phyloP scores from a whole-genome alignment of 2,113 vertebrate species.

The Nothocercus julius region DNA sequence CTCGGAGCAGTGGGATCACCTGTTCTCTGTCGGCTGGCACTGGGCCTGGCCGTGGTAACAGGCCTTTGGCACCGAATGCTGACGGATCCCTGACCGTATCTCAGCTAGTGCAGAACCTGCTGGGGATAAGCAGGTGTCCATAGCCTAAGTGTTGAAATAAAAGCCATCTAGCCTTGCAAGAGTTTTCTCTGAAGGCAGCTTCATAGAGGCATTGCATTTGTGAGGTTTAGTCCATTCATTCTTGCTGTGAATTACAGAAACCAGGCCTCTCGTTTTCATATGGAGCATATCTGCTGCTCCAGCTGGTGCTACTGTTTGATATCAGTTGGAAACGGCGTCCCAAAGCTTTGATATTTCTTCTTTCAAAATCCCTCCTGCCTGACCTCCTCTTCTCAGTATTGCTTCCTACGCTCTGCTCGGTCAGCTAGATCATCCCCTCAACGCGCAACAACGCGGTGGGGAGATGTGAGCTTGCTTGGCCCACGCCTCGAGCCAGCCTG shows the following conservation, averaged over 20 bases:
- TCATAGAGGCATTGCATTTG: background rate
- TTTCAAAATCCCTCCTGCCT: background rate
- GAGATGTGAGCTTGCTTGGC: background rate
- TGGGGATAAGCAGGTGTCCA: background rate
- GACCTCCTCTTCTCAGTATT: background rate
- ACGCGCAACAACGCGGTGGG: rapidly evolving
- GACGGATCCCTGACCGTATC: background rate
- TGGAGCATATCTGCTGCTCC: background rate
- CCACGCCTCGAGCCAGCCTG: background rate
- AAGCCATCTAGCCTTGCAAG: background rate
- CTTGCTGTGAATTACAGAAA: conserved; percentile 43
- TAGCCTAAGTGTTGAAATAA: background rate
- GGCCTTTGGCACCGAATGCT: background rate
- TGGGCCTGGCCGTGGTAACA: background rate
- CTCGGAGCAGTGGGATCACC: rapidly evolving
- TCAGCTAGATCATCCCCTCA: background rate
- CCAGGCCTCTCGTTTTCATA: background rate
- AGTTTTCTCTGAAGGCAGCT: background rate
- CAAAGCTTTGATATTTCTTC: background rate
- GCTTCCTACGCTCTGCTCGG: background rate
- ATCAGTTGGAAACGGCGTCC: conserved; percentile 2
- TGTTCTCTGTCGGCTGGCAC: rapidly evolving
- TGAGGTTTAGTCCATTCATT: background rate
- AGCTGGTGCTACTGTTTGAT: conserved; percentile 16
- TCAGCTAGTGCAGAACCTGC: background rate